Evolutionary conservation across 2,797 vertebrate genomes (phyloP).

Genomic region (Gorsachius magnificus): DNA sequence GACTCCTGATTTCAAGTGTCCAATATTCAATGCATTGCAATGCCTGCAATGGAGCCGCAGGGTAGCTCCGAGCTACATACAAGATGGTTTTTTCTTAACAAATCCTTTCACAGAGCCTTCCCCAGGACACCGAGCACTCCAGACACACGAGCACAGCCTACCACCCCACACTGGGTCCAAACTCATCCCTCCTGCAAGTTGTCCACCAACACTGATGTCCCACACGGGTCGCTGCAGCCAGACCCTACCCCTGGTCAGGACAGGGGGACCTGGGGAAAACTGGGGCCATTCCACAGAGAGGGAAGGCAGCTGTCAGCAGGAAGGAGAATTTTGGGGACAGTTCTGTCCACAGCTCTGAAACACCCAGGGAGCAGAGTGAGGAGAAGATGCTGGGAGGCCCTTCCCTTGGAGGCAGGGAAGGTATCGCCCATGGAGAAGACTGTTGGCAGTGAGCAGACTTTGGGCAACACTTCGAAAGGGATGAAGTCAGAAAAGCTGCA

Average conservation of each 20-base stretch:
- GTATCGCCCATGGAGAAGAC: background rate
- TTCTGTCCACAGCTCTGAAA: background rate
- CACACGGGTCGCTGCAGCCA: background rate
- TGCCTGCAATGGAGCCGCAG: background rate
- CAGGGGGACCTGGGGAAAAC: accelerated
- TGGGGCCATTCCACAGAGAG: background rate
- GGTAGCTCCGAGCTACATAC: background rate
- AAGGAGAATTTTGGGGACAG: background rate
- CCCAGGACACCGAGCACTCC: background rate
- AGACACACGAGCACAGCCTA: background rate
- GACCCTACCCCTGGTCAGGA: background rate
- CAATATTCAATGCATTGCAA: background rate
- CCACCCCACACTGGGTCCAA: accelerated
- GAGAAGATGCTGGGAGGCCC: background rate
- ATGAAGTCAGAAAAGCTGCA: background rate
- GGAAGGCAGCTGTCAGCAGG: background rate
- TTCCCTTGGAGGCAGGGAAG: background rate
- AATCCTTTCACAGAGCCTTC: background rate
- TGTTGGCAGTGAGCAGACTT: background rate
- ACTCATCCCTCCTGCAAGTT: background rate
- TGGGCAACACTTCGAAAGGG: background rate
- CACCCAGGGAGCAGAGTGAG: background rate
- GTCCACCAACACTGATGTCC: background rate
- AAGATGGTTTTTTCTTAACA: background rate
- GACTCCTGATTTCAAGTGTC: background rate